Base-by-base conservation (phyloP, 2,113 vertebrate genomes). In the Harpagus bidentatus region DNA sequence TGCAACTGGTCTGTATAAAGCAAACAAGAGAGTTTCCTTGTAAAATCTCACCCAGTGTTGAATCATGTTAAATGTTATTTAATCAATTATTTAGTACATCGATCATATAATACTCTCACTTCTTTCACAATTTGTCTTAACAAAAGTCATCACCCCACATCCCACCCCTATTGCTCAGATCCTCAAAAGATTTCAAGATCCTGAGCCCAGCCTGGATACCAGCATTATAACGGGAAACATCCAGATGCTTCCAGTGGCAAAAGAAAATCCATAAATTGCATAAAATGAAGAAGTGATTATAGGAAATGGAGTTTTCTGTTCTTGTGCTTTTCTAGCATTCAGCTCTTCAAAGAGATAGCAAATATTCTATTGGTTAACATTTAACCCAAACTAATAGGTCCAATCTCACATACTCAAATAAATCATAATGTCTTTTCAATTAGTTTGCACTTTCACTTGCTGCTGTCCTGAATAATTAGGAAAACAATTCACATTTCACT, bases 401-500 rank as follows among this genome's bases (percentile, higher is more conserved):
- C 86, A 72, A 81, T 90, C 86, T 97, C 92, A 62, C 71, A 52
- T 80, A 86, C 74, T 70, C 97, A 97, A 97, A 98, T 98, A 98
- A 96, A 98, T 98, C 97, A 97, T 97, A 96, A 95, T 96, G 93
- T 91, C 89, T 98, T 98, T 98, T 98, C 98, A 98, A 98, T 98
- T 98, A 98, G 98, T 97, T 98, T 98, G 97, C 97, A 96, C 95
- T 97, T 98, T 98, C 77, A 38, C 97, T 98, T 42, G 12, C 94
- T 97, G 97, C 97, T 97, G 96, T 98, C 97, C 97, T 97, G 97
- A 98, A 98, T 98, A 98, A 98, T 98, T 98, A 98, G 96, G 94
- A 97, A 98, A 98, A 98, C 98, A 98, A 98, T 98, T 97, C 97
- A 96, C 97, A 98, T 98, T 98, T 97, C 85, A 26, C 95, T 90